phyloP scores from a whole-genome alignment of 2,888 invertebrate species.

The Apodemia hepburni region DNA sequence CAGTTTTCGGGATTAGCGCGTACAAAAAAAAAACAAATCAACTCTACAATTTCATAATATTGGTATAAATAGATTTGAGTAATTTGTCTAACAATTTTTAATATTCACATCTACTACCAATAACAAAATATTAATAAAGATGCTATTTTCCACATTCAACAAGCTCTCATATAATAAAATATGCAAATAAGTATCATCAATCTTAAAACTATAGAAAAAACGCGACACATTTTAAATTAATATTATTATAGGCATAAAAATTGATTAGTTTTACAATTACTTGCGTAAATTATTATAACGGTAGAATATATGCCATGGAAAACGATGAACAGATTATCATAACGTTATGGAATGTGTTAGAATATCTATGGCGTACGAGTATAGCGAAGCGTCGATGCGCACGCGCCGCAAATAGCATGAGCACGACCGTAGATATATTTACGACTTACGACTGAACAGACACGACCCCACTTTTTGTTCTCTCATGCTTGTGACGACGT shows the following conservation, averaged over 20 bases:
- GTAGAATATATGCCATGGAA: not conserved
- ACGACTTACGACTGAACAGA: conserved; percentile 29
- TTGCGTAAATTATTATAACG: not conserved
- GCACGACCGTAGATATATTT: conserved; percentile 46
- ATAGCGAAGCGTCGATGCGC: conserved; percentile 45
- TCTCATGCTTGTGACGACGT: not conserved
- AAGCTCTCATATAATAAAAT: not conserved
- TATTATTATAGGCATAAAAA: conserved; percentile 1
- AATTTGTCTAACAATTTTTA: too few species aligned
- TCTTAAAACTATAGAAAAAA: not conserved
- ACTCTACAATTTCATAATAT: too few species aligned
- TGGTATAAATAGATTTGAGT: too few species aligned
- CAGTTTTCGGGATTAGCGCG: too few species aligned
- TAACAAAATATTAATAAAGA: too few species aligned
- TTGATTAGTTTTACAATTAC: not conserved
- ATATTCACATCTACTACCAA: too few species aligned
- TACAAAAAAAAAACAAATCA: too few species aligned
- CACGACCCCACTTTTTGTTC: conserved; percentile 1
- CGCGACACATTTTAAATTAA: not conserved
- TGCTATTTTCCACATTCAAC: not conserved
- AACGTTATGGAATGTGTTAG: not conserved
- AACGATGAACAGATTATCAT: not conserved
- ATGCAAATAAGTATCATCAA: not conserved
- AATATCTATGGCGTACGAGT: not conserved
- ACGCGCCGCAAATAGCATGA: conserved; percentile 60